Base-by-base conservation (phyloP, 2,797 vertebrate species). In the Siniperca scherzeri region DNA sequence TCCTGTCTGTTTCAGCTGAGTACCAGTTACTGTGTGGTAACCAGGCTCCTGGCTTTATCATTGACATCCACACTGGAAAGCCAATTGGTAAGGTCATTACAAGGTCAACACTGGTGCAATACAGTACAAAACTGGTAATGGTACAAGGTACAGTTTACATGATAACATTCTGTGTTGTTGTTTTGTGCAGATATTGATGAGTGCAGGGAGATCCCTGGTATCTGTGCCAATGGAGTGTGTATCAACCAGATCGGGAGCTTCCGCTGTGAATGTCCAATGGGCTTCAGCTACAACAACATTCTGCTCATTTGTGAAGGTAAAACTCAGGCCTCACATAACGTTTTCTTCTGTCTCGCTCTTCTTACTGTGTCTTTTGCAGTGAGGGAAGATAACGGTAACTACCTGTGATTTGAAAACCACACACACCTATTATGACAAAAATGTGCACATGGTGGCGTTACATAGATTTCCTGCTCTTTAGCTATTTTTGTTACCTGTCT, bases 231-330 rank as follows among this genome's bases (percentile, higher is more conserved):
- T 0, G 97, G 98, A 0, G 94, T 97, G 70, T 99, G 98, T 88
- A 96, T 99, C 95, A 99, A 99, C 94, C 98, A 99, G 87, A 97
- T 98, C 0, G 97, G 98, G 60, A 99, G 97, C 88, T 99, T 99
- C 96, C 96, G 96, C 74, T 99, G 98, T 36, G 97, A 98, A 93
- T 99, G 97, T 82, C 97, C 97, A 2, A 96, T 96, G 76, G 98
- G 97, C 68, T 99, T 99, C 96, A 96, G 97, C 93, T 98, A 98
- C 95, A 97, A 97, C 94, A 96, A 98, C 89, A 96, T 97, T 78
- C 93, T 98, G 70, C 96, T 99, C 84, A 97, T 98, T 90, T 99
- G 98, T 0, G 96, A 98, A 98, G 98, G 98, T 99, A 93, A 74
- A 40, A 72, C 36, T 27, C 27, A 0, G 13, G 17, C 38, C 3